Base-by-base conservation (phyloP, 1,140 invertebrate genomes). In the Heliconius melpomene region DNA sequence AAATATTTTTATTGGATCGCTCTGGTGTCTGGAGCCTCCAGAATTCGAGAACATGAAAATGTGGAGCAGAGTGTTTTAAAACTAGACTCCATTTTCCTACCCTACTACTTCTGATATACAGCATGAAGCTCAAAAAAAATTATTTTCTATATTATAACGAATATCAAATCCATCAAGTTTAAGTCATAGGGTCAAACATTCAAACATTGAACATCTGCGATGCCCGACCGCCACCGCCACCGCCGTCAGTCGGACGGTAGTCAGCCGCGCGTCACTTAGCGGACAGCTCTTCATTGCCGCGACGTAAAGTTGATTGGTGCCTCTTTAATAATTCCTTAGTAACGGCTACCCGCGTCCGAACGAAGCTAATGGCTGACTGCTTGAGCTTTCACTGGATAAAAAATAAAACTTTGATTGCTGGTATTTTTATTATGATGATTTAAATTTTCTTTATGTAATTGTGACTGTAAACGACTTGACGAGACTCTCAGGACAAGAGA, bases 281-380 rank as follows among this genome's bases (percentile, higher is more conserved):
- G 87, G 90, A 91, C 91, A 91, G 88, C 87, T 85, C 83, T 79
- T 90, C 89, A 90, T 88, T 74, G 80, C 83, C 77, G 79, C 80
- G 54, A 90, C 89, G 83, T 92, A 89, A 91, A 89, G 87, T 88
- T 92, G 88, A 90, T 86, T 86, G 84, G 86, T 89, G 84, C 83
- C 79, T 88, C 88, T 90, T 92, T 90, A 91, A 89, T 90, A 79
- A 83, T 86, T 83, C 79, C 79, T 72, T 73, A 71, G 79, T 85
- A 84, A 87, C 84, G 82, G 84, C 75, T 77, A 80, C 82, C 78
- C 79, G 84, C 83, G 77, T 83, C 83, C 73, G 80, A 78, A 83
- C 85, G 76, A 74, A 85, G 79, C 84, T 87, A 87, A 88, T 88
- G 86, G 86, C 80, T 81, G 75, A 77, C 81, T 80, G 66, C 79